Percentiles rank a stretch among this genome's conserved stretches.
Evolutionary conservation across 2,797 vertebrate species (phyloP).

Genomic region (Danio aesculapii): DNA sequence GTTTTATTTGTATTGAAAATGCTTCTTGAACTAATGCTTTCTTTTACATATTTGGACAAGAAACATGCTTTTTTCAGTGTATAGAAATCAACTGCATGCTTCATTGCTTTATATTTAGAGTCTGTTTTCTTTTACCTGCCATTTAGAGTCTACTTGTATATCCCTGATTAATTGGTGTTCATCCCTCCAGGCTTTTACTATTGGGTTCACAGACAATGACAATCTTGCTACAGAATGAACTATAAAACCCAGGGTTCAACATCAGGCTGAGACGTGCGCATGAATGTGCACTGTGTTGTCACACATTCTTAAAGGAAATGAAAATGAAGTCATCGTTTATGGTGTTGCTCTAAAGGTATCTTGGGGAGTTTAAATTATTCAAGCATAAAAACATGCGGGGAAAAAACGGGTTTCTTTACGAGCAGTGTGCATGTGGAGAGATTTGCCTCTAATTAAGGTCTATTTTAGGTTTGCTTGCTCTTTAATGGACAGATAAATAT

Average conservation of each 20-base stretch:
- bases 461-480: no score
- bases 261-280: conserved; percentile 20
- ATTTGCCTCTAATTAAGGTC: no score
- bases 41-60: no score
- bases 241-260: conserved; percentile 51
- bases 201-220: conserved; percentile 58
- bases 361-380: no score
- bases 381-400: no score
- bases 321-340: neutral
- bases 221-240: conserved; percentile 67
- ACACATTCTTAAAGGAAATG: neutral
- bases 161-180: conserved; percentile 44
- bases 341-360: no score
- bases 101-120: conserved; percentile 15
- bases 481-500: no score
- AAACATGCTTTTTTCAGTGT: no score
- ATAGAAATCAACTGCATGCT: neutral
- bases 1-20: no score
- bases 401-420: no score
- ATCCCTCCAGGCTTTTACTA: conserved; percentile 65
- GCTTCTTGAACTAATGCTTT: no score
- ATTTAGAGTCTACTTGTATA: conserved; percentile 26
- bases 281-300: neutral
- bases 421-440: no score
- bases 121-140: conserved; percentile 49